Conservation (phyloP, 2,113 vertebrate species). For the Tachycineta bicolor region DNA sequence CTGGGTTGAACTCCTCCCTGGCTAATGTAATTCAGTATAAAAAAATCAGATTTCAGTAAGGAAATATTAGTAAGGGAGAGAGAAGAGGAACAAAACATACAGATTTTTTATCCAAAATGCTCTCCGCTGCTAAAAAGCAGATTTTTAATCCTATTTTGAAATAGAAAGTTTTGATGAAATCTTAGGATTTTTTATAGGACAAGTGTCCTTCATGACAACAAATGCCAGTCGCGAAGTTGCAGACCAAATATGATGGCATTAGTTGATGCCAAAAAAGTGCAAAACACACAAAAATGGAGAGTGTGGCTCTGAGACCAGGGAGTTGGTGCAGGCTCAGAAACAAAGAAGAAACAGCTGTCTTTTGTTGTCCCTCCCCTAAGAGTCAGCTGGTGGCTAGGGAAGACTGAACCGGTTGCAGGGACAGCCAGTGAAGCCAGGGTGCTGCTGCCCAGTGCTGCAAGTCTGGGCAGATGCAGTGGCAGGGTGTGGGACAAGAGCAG, state of each 20-base stretch:
- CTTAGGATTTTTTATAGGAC: neutral
- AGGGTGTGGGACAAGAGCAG: neutral
- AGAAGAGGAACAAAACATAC: neutral
- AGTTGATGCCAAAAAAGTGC: neutral
- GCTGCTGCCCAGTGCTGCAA: neutral
- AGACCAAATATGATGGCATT: neutral
- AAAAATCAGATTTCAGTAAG: neutral
- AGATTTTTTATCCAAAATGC: neutral
- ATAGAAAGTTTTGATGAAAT: neutral
- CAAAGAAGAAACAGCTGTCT: neutral
- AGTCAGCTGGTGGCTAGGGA: neutral
- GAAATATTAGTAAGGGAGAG: neutral
- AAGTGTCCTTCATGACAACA: neutral
- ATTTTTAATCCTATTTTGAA: neutral
- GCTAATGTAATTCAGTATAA: neutral
- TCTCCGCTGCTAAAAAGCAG: neutral
- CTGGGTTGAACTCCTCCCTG: neutral
- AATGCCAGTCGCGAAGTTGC: neutral
- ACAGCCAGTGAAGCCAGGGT: neutral
- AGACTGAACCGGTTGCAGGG: neutral
- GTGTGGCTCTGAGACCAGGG: neutral
- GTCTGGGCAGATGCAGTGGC: neutral
- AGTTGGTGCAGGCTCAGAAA: constrained; percentile 8
- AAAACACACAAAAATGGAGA: neutral
- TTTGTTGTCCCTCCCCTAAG: neutral